Conservation (phyloP, 2,113 vertebrate genomes). For the Protobothrops flavoviridis region DNA sequence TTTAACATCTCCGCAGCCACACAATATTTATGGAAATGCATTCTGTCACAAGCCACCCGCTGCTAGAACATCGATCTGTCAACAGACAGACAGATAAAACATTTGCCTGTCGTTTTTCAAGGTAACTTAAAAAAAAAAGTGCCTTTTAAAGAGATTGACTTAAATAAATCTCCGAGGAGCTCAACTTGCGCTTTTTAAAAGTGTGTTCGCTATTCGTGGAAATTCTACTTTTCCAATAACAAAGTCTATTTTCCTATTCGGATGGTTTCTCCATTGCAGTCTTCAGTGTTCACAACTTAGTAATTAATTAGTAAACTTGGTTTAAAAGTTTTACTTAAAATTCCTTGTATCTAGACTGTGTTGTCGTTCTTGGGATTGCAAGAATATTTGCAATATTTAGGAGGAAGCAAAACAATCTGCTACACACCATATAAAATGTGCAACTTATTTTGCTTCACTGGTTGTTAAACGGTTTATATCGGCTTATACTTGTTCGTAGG, state of each 20-base stretch:
- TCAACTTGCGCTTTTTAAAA: not conserved
- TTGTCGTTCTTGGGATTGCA: conserved; percentile 5
- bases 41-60: not conserved
- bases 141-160: not conserved
- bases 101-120: not conserved
- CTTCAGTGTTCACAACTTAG: not conserved
- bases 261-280: not conserved
- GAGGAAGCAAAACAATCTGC: not conserved
- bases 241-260: not conserved
- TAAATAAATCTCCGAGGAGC: not conserved
- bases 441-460: not conserved
- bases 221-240: not conserved
- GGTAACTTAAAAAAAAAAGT: not conserved
- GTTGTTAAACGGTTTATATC: not conserved
- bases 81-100: not conserved
- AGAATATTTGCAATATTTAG: not conserved
- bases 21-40: not conserved
- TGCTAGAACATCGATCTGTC: not conserved
- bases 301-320: not conserved
- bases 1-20: not conserved
- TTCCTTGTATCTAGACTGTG: conserved; percentile 11
- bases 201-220: not conserved
- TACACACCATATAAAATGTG: not conserved
- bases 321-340: conserved; percentile 20
- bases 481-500: not conserved